Evolutionary conservation across 2,888 invertebrate species (phyloP), one percentile per base, ranked within the genome.

Genomic region (Carterocephalus palaemon): DNA sequence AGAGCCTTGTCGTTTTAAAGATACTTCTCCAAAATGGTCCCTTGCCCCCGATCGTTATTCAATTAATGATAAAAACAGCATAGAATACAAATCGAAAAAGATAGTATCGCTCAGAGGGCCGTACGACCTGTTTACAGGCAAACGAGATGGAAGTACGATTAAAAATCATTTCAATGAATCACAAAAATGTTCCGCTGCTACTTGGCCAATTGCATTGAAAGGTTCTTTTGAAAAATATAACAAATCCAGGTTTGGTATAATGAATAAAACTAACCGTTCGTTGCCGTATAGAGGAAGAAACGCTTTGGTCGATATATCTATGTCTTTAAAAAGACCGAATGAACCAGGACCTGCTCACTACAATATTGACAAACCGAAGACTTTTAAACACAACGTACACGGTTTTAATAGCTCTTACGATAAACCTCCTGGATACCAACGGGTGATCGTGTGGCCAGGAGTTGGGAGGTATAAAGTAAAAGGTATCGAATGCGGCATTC

Each of bases 301-400:
- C 38, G 77, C 88, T 53, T 57, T 90, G 24, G 77, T 78, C 2
- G 88, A 90, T 53, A 46, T 87, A 7, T 67, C 83, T 1, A 74
- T 89, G 67, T 88, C 88, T 54, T 67, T 79, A 15, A 79, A 75
- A 29, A 72, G 80, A 34, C 80, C 88, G 0, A 56, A 69, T 0
- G 84, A 86, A 1, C 91, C 91, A 0, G 88, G 89, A 0, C 89
- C 91, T 0, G 81, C 81, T 0, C 60, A 71, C 40, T 89, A 89
- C 50, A 61, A 70, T 12, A 46, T 72, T 2, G 59, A 60, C 9
- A 59, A 62, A 15, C 60, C 62, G 0, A 69, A 52, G 38, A 52
- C 54, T 1, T 77, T 79, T 39, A 59, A 54, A 20, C 56, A 76
- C 47, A 63, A 72, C 50, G 70, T 57, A 37, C 39, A 52, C 3